Percentiles rank a stretch among this genome's conserved stretches.
These are phyloP conservation scores for Agrypnia vestita DNA, from an alignment of 1,140 invertebrate genomes.

Conservation along the genomic window DNA sequence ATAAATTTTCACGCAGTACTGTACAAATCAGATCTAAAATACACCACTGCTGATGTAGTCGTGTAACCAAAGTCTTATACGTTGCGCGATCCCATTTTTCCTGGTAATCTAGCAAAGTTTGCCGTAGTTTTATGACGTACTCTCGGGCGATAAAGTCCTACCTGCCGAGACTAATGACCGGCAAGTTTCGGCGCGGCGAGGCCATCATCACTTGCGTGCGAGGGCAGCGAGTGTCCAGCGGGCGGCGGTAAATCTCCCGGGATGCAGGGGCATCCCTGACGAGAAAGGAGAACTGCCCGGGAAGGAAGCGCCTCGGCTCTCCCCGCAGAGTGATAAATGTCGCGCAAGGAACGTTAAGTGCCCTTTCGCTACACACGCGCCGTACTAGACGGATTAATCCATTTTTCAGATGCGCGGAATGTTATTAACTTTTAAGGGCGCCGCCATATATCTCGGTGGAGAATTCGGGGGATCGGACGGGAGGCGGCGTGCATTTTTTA, in stretches of 20 bases:
- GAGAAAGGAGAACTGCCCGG: conserved; percentile 22
- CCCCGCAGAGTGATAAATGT: conserved; percentile 60
- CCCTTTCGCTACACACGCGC: conserved; percentile 45
- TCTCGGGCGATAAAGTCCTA: conserved; percentile 35
- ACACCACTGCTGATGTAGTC: too few relatives aligned
- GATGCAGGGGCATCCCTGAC: conserved; percentile 24
- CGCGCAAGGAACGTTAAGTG: conserved; percentile 56
- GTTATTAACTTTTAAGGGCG: conserved; percentile 61
- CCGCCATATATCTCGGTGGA: conserved; percentile 51
- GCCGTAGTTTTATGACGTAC: conserved; percentile 40
- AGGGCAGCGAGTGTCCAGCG: conserved; percentile 35
- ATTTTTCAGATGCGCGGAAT: conserved; percentile 60
- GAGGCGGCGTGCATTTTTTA: conserved; percentile 34
- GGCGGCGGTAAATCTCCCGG: conserved; percentile 52
- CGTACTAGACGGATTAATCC: conserved; percentile 59
- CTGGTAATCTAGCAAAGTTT: conserved; percentile 16
- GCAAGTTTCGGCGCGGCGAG: not conserved
- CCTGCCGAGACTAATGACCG: conserved; percentile 34
- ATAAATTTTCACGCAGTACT: too few relatives aligned
- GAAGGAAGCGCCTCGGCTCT: conserved; percentile 43
- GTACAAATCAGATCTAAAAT: too few relatives aligned
- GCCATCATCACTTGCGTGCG: conserved; percentile 31
- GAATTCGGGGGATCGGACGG: conserved; percentile 23
- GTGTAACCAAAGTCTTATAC: not conserved
- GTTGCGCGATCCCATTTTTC: not conserved